Evolutionary conservation across 2,797 vertebrate genomes (phyloP), one percentile per base, ranked within the genome.

Genomic region (Staurois parvus): DNA sequence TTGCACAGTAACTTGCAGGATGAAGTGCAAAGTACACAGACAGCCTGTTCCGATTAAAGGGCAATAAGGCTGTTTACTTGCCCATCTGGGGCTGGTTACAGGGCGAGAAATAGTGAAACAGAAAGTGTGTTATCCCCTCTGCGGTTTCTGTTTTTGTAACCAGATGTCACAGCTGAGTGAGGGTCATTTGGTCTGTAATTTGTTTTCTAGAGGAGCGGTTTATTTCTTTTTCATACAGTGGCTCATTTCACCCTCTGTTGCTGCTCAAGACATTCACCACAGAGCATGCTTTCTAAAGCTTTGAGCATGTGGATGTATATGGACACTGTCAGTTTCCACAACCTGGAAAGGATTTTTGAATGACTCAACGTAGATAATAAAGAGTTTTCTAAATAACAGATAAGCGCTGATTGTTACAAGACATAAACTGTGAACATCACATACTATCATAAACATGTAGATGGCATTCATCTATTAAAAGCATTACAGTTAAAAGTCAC

Each of bases 11-110:
- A 88, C 87, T 73, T 40, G 64, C 28, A 69, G 76, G 80, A 85
- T 72, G 89, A 89, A 92, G 92, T 92, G 91, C 91, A 88, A 92
- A 91, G 95, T 94, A 94, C 89, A 93, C 94, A 93, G 93, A 94
- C 94, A 95, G 94, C 93, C 95, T 96, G 96, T 94, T 97, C 96
- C 96, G 91, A 97, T 98, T 97, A 98, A 94, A 92, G 94, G 92
- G 93, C 95, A 94, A 95, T 95, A 96, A 95, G 97, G 95, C 96
- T 97, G 95, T 97, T 97, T 97, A 97, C 95, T 96, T 94, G 94
- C 94, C 93, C 97, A 97, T 96, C 96, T 97, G 96, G 94, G 95
- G 93, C 89, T 90, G 93, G 95, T 96, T 96, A 96, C 92, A 94
- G 93, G 94, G 93, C 95, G 95, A 96, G 96, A 96, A 96, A 96